phyloP scores from a whole-genome alignment of 2,797 vertebrate genomes.

The Lates japonicus region DNA sequence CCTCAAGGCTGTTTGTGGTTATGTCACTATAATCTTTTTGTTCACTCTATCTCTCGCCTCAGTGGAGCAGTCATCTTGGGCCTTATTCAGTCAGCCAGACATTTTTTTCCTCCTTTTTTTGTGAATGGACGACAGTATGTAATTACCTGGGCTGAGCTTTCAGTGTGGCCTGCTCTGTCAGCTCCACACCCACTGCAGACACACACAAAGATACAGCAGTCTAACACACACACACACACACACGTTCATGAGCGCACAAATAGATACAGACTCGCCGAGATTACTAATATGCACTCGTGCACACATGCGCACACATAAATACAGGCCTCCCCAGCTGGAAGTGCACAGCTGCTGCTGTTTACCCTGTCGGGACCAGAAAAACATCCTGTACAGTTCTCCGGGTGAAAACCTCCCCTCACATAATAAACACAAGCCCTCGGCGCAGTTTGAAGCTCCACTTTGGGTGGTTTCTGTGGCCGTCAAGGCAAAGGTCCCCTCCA shows the following conservation, averaged over 20 bases:
- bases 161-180: constrained; percentile 82
- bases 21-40: constrained; percentile 7
- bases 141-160: constrained; percentile 85
- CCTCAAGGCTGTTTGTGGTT: constrained; percentile 6
- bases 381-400: constrained; percentile 89
- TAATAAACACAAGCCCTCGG: constrained; percentile 87
- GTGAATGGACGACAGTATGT: constrained; percentile 80
- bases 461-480: constrained; percentile 81
- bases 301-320: constrained; percentile 77
- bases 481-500: constrained; percentile 66
- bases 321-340: constrained; percentile 86
- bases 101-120: constrained; percentile 38
- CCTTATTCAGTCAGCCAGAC: constrained; percentile 45
- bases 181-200: constrained; percentile 80
- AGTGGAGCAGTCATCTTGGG: constrained; percentile 20
- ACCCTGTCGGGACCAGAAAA: constrained; percentile 88
- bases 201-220: constrained; percentile 47
- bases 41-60: constrained; percentile 25
- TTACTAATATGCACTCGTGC: constrained; percentile 38
- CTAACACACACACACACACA: constrained; percentile 25
- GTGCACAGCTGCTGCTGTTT: constrained; percentile 91
- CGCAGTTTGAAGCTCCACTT: constrained; percentile 84
- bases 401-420: constrained; percentile 87
- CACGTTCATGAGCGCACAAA: constrained; percentile 30
- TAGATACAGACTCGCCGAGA: constrained; percentile 59